Percentiles rank a stretch among this genome's conserved stretches.
Evolutionary conservation across 2,113 vertebrate species (phyloP).

Genomic region (Mus pahari): DNA sequence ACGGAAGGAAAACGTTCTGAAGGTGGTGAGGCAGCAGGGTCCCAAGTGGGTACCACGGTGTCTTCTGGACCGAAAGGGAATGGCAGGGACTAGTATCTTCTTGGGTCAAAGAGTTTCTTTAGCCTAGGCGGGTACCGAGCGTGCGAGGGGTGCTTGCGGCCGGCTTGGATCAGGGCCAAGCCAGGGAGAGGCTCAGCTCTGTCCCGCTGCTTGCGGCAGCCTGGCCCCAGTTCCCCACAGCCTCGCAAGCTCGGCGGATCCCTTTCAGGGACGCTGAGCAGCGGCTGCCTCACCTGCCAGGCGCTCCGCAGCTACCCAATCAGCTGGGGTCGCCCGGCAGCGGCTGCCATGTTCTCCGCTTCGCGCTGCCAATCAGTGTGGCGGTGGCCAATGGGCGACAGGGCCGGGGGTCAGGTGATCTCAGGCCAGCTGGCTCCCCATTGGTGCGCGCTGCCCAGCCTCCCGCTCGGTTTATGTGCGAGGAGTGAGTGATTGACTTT

Average conservation of each 20-base stretch:
- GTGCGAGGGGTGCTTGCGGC: not conserved
- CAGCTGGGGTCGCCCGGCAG: constrained; percentile 86
- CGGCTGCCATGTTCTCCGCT: constrained; percentile 92
- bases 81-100: not conserved
- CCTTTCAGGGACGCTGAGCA: constrained; percentile 24
- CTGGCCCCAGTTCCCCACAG: not conserved
- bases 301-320: constrained; percentile 90
- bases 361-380: constrained; percentile 90
- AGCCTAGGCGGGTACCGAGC: constrained; percentile 29
- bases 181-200: not conserved
- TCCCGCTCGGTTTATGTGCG: constrained; percentile 94
- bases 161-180: not conserved
- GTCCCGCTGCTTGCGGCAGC: not conserved
- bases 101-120: constrained; percentile 51
- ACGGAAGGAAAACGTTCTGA: not conserved
- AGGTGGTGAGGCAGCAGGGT: not conserved
- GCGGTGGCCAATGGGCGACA: constrained; percentile 88
- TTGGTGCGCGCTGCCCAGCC: constrained; percentile 92
- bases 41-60: not conserved
- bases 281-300: constrained; percentile 89
- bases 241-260: not conserved
- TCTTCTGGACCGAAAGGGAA: not conserved
- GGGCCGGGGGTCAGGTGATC: constrained; percentile 89
- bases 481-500: constrained; percentile 97
- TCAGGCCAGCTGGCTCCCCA: constrained; percentile 85